A percentile compares a stretch with the other conserved stretches of the same genome.
phyloP scores from a whole-genome alignment of 2,113 vertebrate species.

The Nestor notabilis region DNA sequence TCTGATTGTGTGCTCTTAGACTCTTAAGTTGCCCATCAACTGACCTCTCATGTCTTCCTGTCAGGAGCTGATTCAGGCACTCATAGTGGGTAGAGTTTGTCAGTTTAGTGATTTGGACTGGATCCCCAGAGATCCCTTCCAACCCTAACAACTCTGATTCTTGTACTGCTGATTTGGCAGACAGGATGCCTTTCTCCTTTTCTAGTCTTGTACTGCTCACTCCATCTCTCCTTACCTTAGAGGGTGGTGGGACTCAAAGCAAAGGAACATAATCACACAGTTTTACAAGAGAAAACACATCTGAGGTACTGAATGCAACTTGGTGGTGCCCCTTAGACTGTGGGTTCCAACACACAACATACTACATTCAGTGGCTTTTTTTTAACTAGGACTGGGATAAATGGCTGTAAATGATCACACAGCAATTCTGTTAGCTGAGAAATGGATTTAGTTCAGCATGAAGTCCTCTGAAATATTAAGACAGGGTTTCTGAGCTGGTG shows the following conservation, averaged over 20 bases:
- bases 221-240: not conserved
- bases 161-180: not conserved
- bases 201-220: not conserved
- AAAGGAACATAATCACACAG: accelerated
- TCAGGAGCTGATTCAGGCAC: not conserved
- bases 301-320: too few relatives aligned
- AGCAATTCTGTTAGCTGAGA: not conserved
- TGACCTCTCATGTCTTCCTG: accelerated
- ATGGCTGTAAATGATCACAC: not conserved
- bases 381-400: not conserved
- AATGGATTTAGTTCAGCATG: not conserved
- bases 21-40: not conserved
- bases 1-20: not conserved
- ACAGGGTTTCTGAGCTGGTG: not conserved
- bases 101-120: not conserved
- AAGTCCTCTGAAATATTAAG: not conserved
- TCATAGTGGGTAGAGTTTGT: not conserved
- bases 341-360: too few relatives aligned
- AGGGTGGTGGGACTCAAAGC: not conserved
- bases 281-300: not conserved
- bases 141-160: not conserved
- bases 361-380: not conserved
- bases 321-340: not conserved
- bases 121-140: not conserved
- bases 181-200: accelerated